Evolutionary conservation across 2,797 vertebrate genomes (phyloP).

Genomic region (Cirrhinus mrigala): DNA sequence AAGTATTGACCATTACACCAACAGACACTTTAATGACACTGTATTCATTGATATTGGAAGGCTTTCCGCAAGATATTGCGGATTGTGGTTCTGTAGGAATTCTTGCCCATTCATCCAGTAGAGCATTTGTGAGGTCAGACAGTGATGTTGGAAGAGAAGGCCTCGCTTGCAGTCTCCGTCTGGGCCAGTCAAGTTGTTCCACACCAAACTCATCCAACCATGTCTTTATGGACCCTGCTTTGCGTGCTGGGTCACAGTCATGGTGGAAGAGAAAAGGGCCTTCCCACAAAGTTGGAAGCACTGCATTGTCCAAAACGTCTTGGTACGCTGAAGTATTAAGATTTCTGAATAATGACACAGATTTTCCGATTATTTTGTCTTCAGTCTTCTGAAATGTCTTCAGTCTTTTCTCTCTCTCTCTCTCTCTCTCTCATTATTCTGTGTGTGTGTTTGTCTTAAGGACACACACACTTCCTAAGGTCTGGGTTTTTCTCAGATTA

Average conservation of each 20-base stretch:
- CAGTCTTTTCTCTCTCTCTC: conserved; percentile 1
- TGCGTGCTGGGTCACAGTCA: not conserved
- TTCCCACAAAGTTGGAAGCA: not conserved
- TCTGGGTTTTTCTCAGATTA: conserved; percentile 55
- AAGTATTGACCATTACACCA: too few relatives aligned
- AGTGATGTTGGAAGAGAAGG: too few relatives aligned
- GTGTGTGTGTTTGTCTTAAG: not conserved
- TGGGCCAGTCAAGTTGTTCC: not conserved
- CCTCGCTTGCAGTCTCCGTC: not conserved
- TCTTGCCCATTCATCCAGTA: too few relatives aligned
- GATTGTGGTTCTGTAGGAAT: too few relatives aligned
- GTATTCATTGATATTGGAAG: too few relatives aligned
- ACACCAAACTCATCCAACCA: not conserved
- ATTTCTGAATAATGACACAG: not conserved
- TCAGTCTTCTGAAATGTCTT: not conserved
- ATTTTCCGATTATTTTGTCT: conserved; percentile 15
- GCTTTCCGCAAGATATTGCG: too few relatives aligned
- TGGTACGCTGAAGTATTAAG: not conserved
- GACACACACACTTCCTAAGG: conserved; percentile 37
- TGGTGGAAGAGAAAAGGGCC: not conserved
- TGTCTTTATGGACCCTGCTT: not conserved
- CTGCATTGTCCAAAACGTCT: not conserved
- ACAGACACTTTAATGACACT: too few relatives aligned
- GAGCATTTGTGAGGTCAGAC: too few relatives aligned
- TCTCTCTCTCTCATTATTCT: not conserved